Percentiles rank a stretch among this genome's conserved stretches.
phyloP scores from a whole-genome alignment of 2,797 vertebrate species.

The Prunella strophiata region DNA sequence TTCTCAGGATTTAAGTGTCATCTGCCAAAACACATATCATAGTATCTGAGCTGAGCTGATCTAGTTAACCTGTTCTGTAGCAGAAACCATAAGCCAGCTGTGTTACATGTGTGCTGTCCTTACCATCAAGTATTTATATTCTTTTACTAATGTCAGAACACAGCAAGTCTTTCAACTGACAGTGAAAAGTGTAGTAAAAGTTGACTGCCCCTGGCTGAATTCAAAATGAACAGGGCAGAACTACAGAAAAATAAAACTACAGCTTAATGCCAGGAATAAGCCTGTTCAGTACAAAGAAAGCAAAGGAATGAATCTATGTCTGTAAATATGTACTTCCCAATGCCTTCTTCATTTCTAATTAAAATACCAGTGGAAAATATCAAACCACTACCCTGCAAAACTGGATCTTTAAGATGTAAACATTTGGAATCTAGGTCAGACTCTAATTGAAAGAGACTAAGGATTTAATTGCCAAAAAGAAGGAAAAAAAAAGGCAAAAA shows the following conservation, averaged over 20 bases:
- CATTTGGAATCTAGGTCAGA: slow-evolving; percentile 13
- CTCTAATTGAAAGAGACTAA: not conserved
- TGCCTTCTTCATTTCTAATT: not conserved
- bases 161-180: not conserved
- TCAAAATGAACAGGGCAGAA: not conserved
- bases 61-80: not conserved
- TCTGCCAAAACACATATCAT: not conserved
- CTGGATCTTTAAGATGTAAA: not conserved
- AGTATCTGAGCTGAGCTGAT: not conserved
- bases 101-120: accelerated
- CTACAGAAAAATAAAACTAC: not conserved
- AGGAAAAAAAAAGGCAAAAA: not conserved
- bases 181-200: not conserved
- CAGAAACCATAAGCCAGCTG: not conserved
- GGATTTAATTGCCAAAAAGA: not conserved
- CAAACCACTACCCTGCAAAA: not conserved
- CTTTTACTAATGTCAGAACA: not conserved
- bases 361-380: slow-evolving; percentile 1
- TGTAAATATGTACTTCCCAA: not conserved
- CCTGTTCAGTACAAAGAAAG: not conserved
- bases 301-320: not conserved
- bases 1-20: not conserved
- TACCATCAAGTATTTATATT: not conserved
- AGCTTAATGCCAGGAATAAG: not conserved
- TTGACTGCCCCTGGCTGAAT: not conserved